Conservation (phyloP, 2,113 vertebrate species). For the Syrmaticus mikado region DNA sequence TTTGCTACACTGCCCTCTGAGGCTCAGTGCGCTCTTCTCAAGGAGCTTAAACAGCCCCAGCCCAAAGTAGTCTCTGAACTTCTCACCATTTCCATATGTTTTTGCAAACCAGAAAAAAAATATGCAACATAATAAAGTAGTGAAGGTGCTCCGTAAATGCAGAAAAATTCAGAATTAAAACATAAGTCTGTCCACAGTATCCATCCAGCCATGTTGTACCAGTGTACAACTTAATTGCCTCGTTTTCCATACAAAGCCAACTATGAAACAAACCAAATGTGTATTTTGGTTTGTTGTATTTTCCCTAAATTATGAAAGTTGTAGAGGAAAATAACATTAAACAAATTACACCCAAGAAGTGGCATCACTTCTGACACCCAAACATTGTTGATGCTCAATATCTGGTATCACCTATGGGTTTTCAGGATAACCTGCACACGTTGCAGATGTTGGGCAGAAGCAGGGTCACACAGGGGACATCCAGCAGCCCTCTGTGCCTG, state of each 20-base stretch:
- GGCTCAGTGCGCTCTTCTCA: background rate
- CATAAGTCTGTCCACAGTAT: background rate
- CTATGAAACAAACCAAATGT: background rate
- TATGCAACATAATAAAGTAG: background rate
- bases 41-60: background rate
- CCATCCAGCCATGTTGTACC: background rate
- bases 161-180: slow-evolving; percentile 14
- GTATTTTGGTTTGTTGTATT: background rate
- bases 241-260: background rate
- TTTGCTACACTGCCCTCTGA: background rate
- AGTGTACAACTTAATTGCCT: background rate
- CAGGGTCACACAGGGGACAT: background rate
- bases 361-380: background rate
- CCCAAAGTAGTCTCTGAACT: background rate
- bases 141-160: background rate
- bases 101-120: background rate
- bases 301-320: background rate
- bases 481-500: background rate
- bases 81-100: background rate
- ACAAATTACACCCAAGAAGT: background rate
- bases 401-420: background rate
- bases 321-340: background rate
- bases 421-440: background rate
- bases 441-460: background rate
- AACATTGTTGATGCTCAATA: background rate